Conservation (phyloP, 2,888 invertebrate genomes). For the Pseudanteris insignis region DNA sequence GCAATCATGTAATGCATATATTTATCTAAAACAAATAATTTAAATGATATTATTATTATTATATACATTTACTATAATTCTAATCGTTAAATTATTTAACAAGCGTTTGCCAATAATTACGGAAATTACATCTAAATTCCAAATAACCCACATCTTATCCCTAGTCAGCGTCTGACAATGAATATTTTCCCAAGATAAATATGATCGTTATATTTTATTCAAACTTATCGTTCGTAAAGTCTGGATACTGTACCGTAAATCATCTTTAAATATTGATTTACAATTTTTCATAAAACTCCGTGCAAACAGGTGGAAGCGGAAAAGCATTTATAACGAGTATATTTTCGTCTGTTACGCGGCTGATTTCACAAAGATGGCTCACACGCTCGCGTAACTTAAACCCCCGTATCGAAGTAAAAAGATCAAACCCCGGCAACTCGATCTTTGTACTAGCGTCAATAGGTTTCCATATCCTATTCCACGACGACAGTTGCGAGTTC, state of each 20-base stretch:
- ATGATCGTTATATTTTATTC: not conserved
- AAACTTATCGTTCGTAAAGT: no score
- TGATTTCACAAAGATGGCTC: slow-evolving; percentile 29
- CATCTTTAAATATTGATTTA: slow-evolving; percentile 17
- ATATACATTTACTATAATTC: no score
- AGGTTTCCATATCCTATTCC: slow-evolving; percentile 53
- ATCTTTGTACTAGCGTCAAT: slow-evolving; percentile 48
- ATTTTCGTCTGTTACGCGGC: slow-evolving; percentile 24
- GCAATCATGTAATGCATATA: no score
- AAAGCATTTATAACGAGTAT: slow-evolving; percentile 30
- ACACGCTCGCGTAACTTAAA: slow-evolving; percentile 48
- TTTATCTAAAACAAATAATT: no score
- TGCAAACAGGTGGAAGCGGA: slow-evolving; percentile 4
- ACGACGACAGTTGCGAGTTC: slow-evolving; percentile 31
- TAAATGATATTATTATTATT: no score
- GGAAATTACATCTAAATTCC: no score
- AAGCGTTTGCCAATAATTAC: no score
- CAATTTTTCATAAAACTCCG: slow-evolving; percentile 3
- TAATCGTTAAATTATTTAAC: no score
- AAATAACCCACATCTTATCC: no score
- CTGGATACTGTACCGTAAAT: slow-evolving; percentile 3
- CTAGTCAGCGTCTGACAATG: no score
- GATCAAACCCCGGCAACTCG: slow-evolving; percentile 50
- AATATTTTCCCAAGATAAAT: no score
- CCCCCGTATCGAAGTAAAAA: slow-evolving; percentile 48